Evolutionary conservation across 1,140 invertebrate genomes (phyloP), one percentile per base, ranked within the genome.

Genomic region (Sinella curviseta): DNA sequence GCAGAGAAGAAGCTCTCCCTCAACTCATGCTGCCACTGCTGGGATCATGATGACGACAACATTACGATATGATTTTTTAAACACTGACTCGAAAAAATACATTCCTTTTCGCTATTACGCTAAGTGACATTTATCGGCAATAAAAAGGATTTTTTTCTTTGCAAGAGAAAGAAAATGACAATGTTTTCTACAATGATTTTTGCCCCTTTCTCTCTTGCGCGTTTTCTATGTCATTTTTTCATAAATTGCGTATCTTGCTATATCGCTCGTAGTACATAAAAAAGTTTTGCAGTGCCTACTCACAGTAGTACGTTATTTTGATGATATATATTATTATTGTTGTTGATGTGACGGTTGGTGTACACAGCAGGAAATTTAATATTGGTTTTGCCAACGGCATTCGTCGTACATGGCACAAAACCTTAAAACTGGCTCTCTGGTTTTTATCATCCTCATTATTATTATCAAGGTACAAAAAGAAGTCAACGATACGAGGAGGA

Each of bases 101-200:
- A 33, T 30, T 70, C n/a, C 14, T 31, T 70, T 33, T 70, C 24
- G n/a, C 28, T 70, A 70, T 70, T 70, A 31, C 4, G 65, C 31
- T 70, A 70, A 70, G 65, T 70, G 65, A 70, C 26, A 17, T 70
- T 70, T 70, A 70, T 70, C 26, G 65, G 28, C 65, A 70, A 70
- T 70, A 70, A 70, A 70, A 65, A n/a, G 24, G 55, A 31, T 30
- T 70, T 70, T 48, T 16, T 60, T 14, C 20, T 48, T 65, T 4
- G 57, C 57, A 12, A 4, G 24, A 26, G 24, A 14, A 65, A 30
- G 31, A 33, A 70, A 70, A 31, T 33, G 3, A 70, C 65, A 70
- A 70, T 70, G n/a, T 70, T 70, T 26, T 24, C 3, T 70, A 70
- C 57, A 70, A 70, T 3, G 30, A 70, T 70, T 70, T 8, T 70